A percentile compares a stretch with the other conserved stretches of the same genome.
Evolutionary conservation across 2,888 invertebrate species (phyloP).

Genomic region (Platycheirus albimanus): DNA sequence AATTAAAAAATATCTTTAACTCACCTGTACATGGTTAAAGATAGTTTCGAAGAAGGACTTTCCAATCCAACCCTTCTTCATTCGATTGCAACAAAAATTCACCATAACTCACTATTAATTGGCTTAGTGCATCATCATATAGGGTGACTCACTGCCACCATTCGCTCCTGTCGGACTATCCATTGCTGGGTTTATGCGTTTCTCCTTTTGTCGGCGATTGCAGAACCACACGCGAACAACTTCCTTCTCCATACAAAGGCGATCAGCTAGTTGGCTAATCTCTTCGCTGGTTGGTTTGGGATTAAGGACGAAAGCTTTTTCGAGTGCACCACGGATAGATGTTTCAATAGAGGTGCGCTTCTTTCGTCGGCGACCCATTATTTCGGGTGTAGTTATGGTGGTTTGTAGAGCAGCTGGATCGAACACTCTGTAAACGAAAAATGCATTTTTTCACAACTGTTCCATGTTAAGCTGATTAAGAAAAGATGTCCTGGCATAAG

Average conservation of each 20-base stretch:
- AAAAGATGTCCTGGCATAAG: too few relatives aligned
- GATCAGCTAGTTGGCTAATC: conserved; percentile 95
- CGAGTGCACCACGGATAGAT: conserved; percentile 95
- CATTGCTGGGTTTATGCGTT: conserved; percentile 94
- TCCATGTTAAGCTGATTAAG: not conserved
- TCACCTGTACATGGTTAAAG: conserved; percentile 68
- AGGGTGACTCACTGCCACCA: conserved; percentile 80
- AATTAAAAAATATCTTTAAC: not conserved
- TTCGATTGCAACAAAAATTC: conserved; percentile 76
- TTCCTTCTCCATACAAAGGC: conserved; percentile 98
- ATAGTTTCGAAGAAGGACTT: conserved; percentile 55
- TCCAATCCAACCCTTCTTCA: conserved; percentile 27
- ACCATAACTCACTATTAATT: not conserved
- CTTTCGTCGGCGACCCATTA: conserved; percentile 96
- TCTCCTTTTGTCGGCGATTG: conserved; percentile 98
- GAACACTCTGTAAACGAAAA: conserved; percentile 77
- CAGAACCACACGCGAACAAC: conserved; percentile 97
- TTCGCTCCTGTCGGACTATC: conserved; percentile 88
- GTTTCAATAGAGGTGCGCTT: conserved; percentile 98
- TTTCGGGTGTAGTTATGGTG: conserved; percentile 92
- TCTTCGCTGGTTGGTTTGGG: conserved; percentile 99
- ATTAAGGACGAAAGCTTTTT: conserved; percentile 96
- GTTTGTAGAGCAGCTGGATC: conserved; percentile 85
- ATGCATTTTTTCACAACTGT: not conserved
- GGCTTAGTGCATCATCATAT: conserved; percentile 79